These are phyloP conservation scores for Pterocles orientalis DNA, from an alignment of 2,113 vertebrate species.

Conservation along the genomic window DNA sequence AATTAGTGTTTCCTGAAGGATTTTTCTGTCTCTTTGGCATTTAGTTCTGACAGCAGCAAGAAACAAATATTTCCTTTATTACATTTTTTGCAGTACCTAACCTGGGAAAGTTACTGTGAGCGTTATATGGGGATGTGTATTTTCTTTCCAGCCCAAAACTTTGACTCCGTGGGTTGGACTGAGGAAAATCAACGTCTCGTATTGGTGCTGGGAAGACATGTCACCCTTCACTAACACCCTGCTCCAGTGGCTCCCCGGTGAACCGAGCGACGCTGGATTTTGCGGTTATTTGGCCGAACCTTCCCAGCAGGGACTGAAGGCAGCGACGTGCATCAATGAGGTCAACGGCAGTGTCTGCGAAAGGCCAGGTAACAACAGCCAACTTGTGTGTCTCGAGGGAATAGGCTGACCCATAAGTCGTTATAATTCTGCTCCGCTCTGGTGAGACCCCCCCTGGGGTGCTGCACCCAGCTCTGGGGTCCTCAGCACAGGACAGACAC, in stretches of 20 bases:
- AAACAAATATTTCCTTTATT: background rate
- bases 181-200: conserved; percentile 95
- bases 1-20: background rate
- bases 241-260: conserved; percentile 88
- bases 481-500: too few species aligned
- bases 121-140: background rate
- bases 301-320: conserved; percentile 83
- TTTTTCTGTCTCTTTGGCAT: background rate
- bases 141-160: conserved; percentile 79
- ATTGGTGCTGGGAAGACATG: conserved; percentile 99
- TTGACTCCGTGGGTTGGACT: conserved; percentile 97
- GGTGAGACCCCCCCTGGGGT: too few species aligned
- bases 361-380: conserved; percentile 79
- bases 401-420: rapidly evolving
- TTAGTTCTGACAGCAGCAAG: background rate
- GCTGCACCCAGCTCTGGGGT: too few species aligned
- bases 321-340: conserved; percentile 89
- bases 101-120: too few species aligned
- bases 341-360: conserved; percentile 93
- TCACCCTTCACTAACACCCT: conserved; percentile 94
- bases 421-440: too few species aligned
- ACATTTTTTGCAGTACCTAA: background rate
- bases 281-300: conserved; percentile 93
- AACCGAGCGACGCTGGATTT: conserved; percentile 94
- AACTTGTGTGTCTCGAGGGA: rapidly evolving